These are phyloP conservation scores for Gerris buenoi DNA, from an alignment of 1,140 invertebrate genomes.

Conservation along the genomic window DNA sequence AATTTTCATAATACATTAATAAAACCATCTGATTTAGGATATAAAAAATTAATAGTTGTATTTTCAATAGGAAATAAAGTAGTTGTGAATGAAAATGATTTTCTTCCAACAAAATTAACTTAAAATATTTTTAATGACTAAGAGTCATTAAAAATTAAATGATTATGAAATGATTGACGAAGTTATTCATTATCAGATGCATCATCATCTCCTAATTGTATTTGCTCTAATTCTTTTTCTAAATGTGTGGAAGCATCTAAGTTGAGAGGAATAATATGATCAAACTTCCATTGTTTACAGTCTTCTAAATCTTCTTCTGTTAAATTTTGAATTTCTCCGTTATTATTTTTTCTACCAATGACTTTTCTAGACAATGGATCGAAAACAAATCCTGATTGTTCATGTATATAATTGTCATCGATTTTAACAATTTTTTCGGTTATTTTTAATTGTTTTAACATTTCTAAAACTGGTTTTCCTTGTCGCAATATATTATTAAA, in stretches of 20 bases:
- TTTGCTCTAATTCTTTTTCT: not conserved
- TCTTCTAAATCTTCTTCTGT: not conserved
- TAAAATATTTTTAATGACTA: not conserved
- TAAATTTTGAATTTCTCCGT: not conserved
- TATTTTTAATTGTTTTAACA: not conserved
- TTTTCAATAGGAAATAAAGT: not conserved
- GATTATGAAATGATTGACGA: not conserved
- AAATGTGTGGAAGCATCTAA: not conserved
- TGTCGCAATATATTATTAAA: not conserved
- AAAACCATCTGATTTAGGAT: not conserved
- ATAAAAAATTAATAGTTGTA: not conserved
- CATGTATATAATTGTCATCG: not conserved
- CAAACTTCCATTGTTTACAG: not conserved
- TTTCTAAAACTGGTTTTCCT: not conserved
- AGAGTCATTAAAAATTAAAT: not conserved
- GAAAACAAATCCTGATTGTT: not conserved
- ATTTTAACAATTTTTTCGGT: not conserved
- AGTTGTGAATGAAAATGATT: not conserved
- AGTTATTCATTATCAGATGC: not conserved
- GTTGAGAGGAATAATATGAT: not conserved
- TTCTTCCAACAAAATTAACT: not conserved
- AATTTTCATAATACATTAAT: not conserved
- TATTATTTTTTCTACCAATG: not conserved
- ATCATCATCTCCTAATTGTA: not conserved
- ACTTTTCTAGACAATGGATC: not conserved